phyloP scores from a whole-genome alignment of 2,113 vertebrate genomes.

The Corythaixoides concolor region DNA sequence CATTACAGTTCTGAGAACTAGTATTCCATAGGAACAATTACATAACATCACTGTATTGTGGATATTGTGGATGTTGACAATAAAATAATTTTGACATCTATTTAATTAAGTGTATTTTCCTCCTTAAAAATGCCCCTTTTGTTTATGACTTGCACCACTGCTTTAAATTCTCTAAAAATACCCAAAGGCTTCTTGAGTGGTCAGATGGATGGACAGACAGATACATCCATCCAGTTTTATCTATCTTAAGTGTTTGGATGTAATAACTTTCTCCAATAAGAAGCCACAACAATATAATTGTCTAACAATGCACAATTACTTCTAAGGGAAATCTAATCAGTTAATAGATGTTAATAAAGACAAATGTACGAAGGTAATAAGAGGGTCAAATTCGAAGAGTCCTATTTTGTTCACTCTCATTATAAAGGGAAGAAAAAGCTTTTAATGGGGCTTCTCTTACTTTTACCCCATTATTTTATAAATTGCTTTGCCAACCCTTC shows the following conservation, averaged over 20 bases:
- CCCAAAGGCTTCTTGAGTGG: background rate
- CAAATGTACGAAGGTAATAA: constrained; percentile 70
- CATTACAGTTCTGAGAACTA: constrained; percentile 61
- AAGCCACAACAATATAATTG: constrained; percentile 55
- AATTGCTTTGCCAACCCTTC: constrained; percentile 76
- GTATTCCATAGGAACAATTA: constrained; percentile 53
- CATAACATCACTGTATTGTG: constrained; percentile 32
- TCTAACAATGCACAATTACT: constrained; percentile 61
- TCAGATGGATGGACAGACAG: constrained; percentile 21
- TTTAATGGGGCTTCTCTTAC: constrained; percentile 63
- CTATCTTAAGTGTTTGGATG: constrained; percentile 44
- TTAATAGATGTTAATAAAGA: constrained; percentile 74
- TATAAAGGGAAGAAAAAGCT: constrained; percentile 70
- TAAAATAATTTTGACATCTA: constrained; percentile 61
- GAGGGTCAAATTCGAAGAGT: constrained; percentile 48
- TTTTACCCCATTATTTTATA: constrained; percentile 76
- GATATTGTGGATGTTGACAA: constrained; percentile 42
- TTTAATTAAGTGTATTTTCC: constrained; percentile 67
- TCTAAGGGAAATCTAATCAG: constrained; percentile 58
- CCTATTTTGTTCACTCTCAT: constrained; percentile 28
- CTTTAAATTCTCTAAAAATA: constrained; percentile 19
- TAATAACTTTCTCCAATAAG: constrained; percentile 65
- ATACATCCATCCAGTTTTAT: constrained; percentile 27
- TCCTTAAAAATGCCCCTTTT: constrained; percentile 40
- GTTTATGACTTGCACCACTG: constrained; percentile 12